A percentile compares a stretch with the other conserved stretches of the same genome.
phyloP scores from a whole-genome alignment of 2,797 vertebrate species.

The Odontamblyopus rebecca region DNA sequence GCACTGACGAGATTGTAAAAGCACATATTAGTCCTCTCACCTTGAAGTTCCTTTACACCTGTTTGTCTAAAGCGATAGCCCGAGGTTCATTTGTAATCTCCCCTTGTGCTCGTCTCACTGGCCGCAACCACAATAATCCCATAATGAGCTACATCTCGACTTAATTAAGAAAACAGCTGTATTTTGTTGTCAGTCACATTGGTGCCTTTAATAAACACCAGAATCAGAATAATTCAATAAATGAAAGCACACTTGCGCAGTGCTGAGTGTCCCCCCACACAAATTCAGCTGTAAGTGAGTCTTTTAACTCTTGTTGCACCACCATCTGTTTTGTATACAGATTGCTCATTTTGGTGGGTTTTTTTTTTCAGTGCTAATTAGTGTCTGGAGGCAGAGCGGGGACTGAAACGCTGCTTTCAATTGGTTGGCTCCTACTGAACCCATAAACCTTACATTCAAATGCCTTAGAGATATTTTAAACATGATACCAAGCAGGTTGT shows the following conservation, averaged over 20 bases:
- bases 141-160: constrained; percentile 66
- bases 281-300: constrained; percentile 53
- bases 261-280: constrained; percentile 31
- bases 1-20: constrained; percentile 27
- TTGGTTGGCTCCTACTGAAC: constrained; percentile 41
- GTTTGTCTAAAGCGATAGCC: constrained; percentile 19
- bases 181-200: constrained; percentile 50
- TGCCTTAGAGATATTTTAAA: constrained; percentile 38
- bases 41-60: constrained; percentile 47
- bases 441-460: constrained; percentile 49
- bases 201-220: constrained; percentile 39
- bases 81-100: constrained; percentile 47
- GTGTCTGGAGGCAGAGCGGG: constrained; percentile 61
- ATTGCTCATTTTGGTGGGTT: constrained; percentile 47
- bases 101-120: constrained; percentile 48
- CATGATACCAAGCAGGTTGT: constrained; percentile 49
- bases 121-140: constrained; percentile 64
- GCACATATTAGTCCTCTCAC: constrained; percentile 33
- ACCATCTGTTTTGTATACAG: constrained; percentile 69
- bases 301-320: constrained; percentile 50
- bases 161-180: constrained; percentile 63
- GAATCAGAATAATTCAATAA: constrained; percentile 22
- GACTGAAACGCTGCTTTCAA: constrained; percentile 40
- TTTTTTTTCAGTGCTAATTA: constrained; percentile 64
- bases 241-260: constrained; percentile 18